Conservation (phyloP, 2,797 vertebrate species). For the Poecilia wingei region DNA sequence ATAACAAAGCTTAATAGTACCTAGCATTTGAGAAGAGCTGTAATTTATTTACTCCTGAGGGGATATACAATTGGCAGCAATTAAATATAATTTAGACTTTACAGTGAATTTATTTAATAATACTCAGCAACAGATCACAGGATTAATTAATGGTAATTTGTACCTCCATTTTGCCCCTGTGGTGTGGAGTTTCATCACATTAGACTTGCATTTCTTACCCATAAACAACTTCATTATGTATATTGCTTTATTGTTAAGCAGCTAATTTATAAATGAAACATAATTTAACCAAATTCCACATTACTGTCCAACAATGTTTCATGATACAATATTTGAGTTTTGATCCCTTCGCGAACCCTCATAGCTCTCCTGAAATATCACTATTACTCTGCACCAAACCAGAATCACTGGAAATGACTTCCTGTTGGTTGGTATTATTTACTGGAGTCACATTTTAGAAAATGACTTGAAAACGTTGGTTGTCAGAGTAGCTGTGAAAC, state of each 20-base stretch:
- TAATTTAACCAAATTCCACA: background rate
- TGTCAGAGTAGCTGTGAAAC: background rate
- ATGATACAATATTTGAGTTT: background rate
- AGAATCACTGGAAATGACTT: background rate
- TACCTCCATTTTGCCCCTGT: background rate
- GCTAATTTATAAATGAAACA: background rate
- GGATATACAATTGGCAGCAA: background rate
- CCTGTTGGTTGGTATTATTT: background rate
- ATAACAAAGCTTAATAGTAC: slow-evolving; percentile 43
- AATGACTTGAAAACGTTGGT: background rate
- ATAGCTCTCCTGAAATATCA: background rate
- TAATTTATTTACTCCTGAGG: slow-evolving; percentile 21
- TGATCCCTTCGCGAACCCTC: background rate
- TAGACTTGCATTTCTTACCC: background rate
- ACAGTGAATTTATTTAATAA: background rate
- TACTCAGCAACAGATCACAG: background rate
- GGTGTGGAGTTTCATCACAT: background rate
- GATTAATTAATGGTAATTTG: background rate
- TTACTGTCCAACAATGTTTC: background rate
- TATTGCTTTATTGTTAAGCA: background rate
- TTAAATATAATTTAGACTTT: background rate
- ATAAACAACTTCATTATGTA: background rate
- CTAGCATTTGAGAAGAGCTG: slow-evolving; percentile 26
- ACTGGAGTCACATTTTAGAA: background rate
- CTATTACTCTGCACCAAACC: background rate